Conservation (phyloP, 1,140 invertebrate species). For the Lasioglossum baleicum region DNA sequence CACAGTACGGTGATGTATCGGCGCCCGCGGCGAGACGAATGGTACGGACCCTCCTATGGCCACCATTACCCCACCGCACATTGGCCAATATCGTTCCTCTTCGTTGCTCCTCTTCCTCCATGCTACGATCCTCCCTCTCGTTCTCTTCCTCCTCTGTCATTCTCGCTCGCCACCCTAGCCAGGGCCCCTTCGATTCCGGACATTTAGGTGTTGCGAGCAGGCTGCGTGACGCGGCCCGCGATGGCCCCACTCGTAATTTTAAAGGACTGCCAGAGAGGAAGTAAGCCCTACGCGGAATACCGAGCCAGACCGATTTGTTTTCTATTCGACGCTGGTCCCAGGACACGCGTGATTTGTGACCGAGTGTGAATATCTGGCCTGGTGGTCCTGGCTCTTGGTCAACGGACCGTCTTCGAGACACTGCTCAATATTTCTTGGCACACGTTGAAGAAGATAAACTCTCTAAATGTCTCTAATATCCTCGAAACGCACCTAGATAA, state of each 20-base stretch:
- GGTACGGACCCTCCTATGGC: constrained; percentile 73
- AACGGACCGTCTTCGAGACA: background rate
- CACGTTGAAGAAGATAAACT: too few relatives aligned
- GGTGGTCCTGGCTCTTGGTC: background rate
- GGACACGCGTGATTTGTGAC: constrained; percentile 24
- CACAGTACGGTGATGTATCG: constrained; percentile 77
- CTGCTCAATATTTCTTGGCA: too few relatives aligned
- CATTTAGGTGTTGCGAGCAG: constrained; percentile 53
- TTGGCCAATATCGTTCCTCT: constrained; percentile 72
- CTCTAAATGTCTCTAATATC: too few relatives aligned
- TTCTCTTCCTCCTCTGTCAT: constrained; percentile 3
- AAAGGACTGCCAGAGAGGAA: constrained; percentile 27
- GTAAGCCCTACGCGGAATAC: background rate
- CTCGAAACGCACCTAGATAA: too few relatives aligned
- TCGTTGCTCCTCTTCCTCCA: constrained; percentile 12
- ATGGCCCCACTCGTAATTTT: constrained; percentile 52
- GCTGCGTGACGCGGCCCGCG: constrained; percentile 47
- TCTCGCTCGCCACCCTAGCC: constrained; percentile 20
- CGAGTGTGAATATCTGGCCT: constrained; percentile 30
- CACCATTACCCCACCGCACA: constrained; percentile 73
- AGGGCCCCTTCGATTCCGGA: constrained; percentile 28
- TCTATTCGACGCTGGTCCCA: constrained; percentile 24
- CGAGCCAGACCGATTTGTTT: constrained; percentile 50
- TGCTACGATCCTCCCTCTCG: background rate
- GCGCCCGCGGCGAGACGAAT: constrained; percentile 77